phyloP scores from a whole-genome alignment of 2,113 vertebrate genomes.

The Callocephalon fimbriatum region DNA sequence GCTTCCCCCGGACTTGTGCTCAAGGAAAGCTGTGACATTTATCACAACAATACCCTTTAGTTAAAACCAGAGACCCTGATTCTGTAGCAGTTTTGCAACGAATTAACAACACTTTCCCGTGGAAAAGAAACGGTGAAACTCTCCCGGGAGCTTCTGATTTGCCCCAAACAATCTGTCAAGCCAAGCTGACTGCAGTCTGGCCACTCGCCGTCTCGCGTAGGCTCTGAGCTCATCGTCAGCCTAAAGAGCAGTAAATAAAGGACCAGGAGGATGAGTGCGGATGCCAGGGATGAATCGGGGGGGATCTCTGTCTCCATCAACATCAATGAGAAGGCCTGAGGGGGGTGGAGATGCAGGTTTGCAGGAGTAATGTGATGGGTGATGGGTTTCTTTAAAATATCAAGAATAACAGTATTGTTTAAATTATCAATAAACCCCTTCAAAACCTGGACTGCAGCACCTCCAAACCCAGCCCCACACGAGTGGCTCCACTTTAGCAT shows the following conservation, averaged over 20 bases:
- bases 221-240: slow-evolving; percentile 29
- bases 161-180: slow-evolving; percentile 19
- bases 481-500: accelerated
- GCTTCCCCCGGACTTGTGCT: background rate
- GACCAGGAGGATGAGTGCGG: accelerated
- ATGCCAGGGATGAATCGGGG: accelerated
- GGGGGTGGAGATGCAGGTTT: background rate
- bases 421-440: background rate
- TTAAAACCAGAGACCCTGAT: background rate
- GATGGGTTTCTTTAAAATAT: background rate
- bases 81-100: slow-evolving; percentile 3
- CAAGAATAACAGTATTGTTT: background rate
- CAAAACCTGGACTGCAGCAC: background rate
- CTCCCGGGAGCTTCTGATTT: background rate
- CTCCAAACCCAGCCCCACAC: background rate
- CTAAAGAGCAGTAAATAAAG: background rate
- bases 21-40: background rate
- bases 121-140: slow-evolving; percentile 37
- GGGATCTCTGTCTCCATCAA: background rate
- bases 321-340: background rate
- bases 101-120: slow-evolving; percentile 44
- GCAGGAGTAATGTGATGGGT: background rate
- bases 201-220: background rate
- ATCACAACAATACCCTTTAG: background rate
- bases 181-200: background rate